Conservation (phyloP, 2,113 vertebrate species). For the Macrotis lagotis region DNA sequence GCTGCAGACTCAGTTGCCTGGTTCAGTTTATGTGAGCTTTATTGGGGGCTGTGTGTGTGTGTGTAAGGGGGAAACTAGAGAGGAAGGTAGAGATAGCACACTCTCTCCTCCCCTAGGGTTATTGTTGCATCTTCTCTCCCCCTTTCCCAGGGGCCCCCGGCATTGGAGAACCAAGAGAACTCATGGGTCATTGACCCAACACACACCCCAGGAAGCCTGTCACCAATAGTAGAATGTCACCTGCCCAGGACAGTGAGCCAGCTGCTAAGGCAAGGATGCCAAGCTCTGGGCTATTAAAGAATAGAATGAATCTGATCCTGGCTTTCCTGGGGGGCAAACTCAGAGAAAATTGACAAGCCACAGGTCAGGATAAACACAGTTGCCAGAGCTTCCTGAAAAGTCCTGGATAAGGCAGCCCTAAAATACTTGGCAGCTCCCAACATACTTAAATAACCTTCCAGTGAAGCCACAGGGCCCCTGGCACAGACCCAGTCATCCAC, state of each 20-base stretch:
- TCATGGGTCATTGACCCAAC: background rate
- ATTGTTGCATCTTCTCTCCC: too few species aligned
- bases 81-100: background rate
- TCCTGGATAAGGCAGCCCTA: conserved; percentile 1
- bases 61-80: background rate
- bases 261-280: background rate
- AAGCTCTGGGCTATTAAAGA: background rate
- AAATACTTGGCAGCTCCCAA: conserved; percentile 3
- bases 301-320: background rate
- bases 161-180: background rate
- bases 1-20: conserved; percentile 60
- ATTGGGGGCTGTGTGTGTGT: background rate
- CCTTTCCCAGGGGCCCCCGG: conserved; percentile 3
- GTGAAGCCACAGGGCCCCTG: conserved; percentile 42
- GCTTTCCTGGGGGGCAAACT: background rate
- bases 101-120: background rate
- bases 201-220: conserved; percentile 3
- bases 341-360: background rate
- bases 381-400: conserved; percentile 2
- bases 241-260: background rate
- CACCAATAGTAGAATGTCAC: background rate
- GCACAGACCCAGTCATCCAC: background rate
- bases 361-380: background rate
- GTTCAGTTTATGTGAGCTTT: conserved; percentile 28
- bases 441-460: conserved; percentile 26